Evolutionary conservation across 2,797 vertebrate species (phyloP), one percentile per base, ranked within the genome.

Genomic region (Cottoperca gobio): DNA sequence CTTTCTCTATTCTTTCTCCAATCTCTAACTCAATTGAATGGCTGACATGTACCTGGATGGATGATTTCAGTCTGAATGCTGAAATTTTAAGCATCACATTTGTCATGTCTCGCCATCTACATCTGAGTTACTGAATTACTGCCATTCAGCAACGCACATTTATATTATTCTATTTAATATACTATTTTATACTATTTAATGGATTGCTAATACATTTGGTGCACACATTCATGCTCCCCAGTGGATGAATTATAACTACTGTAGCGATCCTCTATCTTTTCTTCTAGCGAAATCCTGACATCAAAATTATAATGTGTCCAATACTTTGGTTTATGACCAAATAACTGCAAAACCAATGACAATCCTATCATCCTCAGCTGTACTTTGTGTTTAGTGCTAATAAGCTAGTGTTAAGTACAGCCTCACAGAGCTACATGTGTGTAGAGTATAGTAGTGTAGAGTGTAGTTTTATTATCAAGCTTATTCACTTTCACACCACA

Each of bases 11-110:
- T 52, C 37, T 52, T 23, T 40, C 55, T 66, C 17, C 37, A 48
- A 50, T 63, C 21, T 66, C 16, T 14, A 10, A 42, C 46, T 59
- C 12, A 43, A 16, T 42, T 46, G 9, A 35, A 42, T 80, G 24
- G 59, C 69, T 79, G 70, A 75, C 60, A 68, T 55, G 52, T 19
- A 40, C 26, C 37, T 79, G 75, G 75, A 82, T 71, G 46, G 76
- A 69, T 66, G 61, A 63, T 64, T 78, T 70, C 50, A 50, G 33
- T 52, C 19, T 4, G 8, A 45, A 61, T 63, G 55, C 35, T 60
- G 74, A 58, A 37, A 48, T 79, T 76, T 66, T 26, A 58, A 8
- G 35, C 61, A 13, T 45, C 26, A 11, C 57, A 75, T 79, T 76
- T 70, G 58, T 52, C 31, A 37, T 66, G 5, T 14, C 16, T 14